These are phyloP conservation scores for Psammodynastes pulverulentus DNA, from an alignment of 2,113 vertebrate species.

Conservation along the genomic window DNA sequence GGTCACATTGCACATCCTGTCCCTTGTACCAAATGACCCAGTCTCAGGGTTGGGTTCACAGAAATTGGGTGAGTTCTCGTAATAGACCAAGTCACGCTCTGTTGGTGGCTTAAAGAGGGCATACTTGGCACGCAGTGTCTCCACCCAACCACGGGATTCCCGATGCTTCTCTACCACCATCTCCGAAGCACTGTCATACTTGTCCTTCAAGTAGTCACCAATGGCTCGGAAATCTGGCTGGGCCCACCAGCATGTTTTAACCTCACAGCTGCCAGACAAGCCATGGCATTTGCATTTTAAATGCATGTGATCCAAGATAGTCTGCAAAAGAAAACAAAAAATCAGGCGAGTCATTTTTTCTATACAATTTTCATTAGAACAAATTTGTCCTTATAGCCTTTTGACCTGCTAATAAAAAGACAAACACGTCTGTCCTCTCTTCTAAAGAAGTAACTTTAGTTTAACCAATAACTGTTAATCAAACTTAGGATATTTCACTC, in stretches of 20 bases:
- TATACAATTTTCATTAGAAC: neutral
- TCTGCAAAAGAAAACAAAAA: slow-evolving; percentile 69
- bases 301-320: slow-evolving; percentile 98
- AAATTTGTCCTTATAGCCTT: neutral
- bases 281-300: slow-evolving; percentile 97
- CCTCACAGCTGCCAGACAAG: slow-evolving; percentile 95
- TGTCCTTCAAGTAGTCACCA: slow-evolving; percentile 96
- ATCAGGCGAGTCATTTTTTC: neutral
- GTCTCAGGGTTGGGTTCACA: slow-evolving; percentile 97
- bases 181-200: slow-evolving; percentile 97
- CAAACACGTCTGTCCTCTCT: no score
- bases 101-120: slow-evolving; percentile 95
- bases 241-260: slow-evolving; percentile 99
- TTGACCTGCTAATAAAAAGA: neutral
- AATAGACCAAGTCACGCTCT: slow-evolving; percentile 94
- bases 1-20: slow-evolving; percentile 93
- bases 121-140: slow-evolving; percentile 94
- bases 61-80: slow-evolving; percentile 96
- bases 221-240: slow-evolving; percentile 94
- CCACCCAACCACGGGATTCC: slow-evolving; percentile 95
- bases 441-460: neutral
- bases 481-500: neutral
- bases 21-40: slow-evolving; percentile 92
- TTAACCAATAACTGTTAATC: neutral
- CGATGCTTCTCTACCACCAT: slow-evolving; percentile 98